Evolutionary conservation across 2,113 vertebrate species (phyloP).

Genomic region (Mola mola): DNA sequence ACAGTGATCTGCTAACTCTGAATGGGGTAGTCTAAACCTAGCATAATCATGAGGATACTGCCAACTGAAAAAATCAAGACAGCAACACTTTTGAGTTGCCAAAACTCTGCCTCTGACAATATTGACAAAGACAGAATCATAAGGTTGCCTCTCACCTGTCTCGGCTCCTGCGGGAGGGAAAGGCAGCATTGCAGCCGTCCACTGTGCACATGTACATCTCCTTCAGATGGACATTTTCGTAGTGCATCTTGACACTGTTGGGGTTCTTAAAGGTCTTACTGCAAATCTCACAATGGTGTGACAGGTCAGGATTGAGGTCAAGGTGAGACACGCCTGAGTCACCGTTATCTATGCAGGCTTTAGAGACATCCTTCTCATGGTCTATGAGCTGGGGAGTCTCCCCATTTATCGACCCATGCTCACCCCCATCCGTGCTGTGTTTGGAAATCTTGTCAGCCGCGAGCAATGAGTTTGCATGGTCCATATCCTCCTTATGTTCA

Average conservation of each 20-base stretch:
- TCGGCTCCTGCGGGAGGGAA: constrained; percentile 93
- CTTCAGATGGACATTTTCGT: constrained; percentile 91
- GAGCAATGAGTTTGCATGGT: constrained; percentile 15
- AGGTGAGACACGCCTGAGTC: constrained; percentile 73
- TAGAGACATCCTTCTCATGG: constrained; percentile 72
- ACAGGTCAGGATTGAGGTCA: constrained; percentile 78
- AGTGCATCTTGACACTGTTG: constrained; percentile 93
- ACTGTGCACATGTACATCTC: constrained; percentile 92
- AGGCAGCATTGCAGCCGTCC: constrained; percentile 91
- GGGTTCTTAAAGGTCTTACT: constrained; percentile 95
- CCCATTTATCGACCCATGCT: constrained; percentile 81
- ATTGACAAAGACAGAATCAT: not conserved
- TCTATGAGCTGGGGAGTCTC: constrained; percentile 75
- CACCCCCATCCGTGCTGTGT: constrained; percentile 78
- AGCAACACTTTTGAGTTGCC: no score
- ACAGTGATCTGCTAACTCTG: no score
- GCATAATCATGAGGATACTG: no score
- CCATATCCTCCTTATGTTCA: constrained; percentile 63
- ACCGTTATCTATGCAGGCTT: constrained; percentile 76
- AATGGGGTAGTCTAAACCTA: no score
- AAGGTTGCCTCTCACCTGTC: constrained; percentile 88
- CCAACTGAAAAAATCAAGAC: no score
- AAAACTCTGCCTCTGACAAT: no score
- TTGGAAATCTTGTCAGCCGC: constrained; percentile 69
- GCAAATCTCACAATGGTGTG: constrained; percentile 92